A percentile compares a stretch with the other conserved stretches of the same genome.
These are phyloP conservation scores for Pao palembangensis DNA, from an alignment of 2,113 vertebrate species.

Conservation along the genomic window DNA sequence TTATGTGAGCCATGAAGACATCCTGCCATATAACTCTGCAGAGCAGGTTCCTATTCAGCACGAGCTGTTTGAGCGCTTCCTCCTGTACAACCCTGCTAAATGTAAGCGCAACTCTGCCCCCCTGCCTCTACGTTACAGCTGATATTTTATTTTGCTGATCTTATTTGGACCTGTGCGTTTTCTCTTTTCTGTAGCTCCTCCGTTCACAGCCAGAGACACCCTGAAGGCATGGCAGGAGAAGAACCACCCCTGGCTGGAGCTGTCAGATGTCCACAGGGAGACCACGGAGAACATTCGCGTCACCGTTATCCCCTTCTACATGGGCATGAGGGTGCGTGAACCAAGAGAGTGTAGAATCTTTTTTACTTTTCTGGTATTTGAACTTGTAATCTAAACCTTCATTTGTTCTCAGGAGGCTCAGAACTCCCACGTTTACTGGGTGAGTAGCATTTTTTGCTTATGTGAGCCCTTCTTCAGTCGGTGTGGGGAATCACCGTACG, in stretches of 20 bases:
- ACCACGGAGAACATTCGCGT: constrained; percentile 96
- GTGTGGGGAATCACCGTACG: too few relatives aligned
- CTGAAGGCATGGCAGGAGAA: constrained; percentile 97
- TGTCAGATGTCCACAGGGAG: constrained; percentile 94
- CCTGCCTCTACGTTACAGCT: neutral
- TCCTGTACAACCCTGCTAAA: constrained; percentile 90
- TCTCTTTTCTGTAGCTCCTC: constrained; percentile 72
- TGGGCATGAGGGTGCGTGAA: constrained; percentile 92
- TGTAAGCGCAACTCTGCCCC: constrained; percentile 66
- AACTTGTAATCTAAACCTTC: constrained; percentile 8
- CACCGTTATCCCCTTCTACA: constrained; percentile 98
- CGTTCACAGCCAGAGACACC: constrained; percentile 89
- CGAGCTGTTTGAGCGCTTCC: constrained; percentile 95
- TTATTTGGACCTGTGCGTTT: neutral
- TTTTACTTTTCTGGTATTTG: neutral
- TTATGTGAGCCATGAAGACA: constrained; percentile 97
- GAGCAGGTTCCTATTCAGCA: constrained; percentile 96
- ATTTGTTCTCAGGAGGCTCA: constrained; percentile 86
- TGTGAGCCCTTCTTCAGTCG: neutral
- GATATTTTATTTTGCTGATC: neutral
- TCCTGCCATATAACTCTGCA: constrained; percentile 92
- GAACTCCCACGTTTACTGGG: constrained; percentile 98
- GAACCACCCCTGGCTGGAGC: constrained; percentile 98
- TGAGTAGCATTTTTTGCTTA: constrained; percentile 71
- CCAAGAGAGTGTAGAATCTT: neutral